A percentile compares a stretch with the other conserved stretches of the same genome.
phyloP scores from a whole-genome alignment of 2,888 invertebrate species.

The Drosophila suboccidentalis region DNA sequence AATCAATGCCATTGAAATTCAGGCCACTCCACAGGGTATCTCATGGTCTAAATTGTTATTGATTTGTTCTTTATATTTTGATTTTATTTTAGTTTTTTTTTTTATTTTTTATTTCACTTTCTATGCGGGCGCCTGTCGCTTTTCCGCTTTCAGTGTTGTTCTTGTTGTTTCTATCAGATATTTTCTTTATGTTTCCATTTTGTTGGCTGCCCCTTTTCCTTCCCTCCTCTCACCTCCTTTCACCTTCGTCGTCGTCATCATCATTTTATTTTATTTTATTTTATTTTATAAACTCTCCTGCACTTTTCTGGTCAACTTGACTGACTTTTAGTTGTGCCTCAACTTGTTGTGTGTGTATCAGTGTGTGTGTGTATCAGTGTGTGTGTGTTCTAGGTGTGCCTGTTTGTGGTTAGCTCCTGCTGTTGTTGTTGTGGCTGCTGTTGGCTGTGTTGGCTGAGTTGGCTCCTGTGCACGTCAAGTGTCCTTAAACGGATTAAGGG shows the following conservation, averaged over 20 bases:
- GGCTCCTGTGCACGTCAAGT: constrained; percentile 69
- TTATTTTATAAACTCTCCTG: constrained; percentile 78
- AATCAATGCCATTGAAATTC: background rate
- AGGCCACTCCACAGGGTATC: background rate
- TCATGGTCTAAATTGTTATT: background rate
- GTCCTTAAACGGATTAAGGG: constrained; percentile 82
- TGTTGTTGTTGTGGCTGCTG: constrained; percentile 37
- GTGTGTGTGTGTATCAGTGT: constrained; percentile 33
- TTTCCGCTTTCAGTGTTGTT: constrained; percentile 29
- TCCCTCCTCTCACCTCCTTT: background rate
- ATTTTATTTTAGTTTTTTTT: constrained; percentile 7
- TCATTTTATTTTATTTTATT: constrained; percentile 72
- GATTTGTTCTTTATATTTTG: constrained; percentile 2
- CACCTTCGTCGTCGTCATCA: constrained; percentile 30
- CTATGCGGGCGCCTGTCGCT: constrained; percentile 45
- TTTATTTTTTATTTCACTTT: constrained; percentile 54
- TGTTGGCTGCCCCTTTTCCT: constrained; percentile 2
- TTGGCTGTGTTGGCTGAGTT: constrained; percentile 28
- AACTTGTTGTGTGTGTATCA: constrained; percentile 19
- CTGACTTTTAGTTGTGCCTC: constrained; percentile 75
- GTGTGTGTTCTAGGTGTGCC: constrained; percentile 64
- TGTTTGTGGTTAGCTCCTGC: constrained; percentile 57
- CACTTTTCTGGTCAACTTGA: constrained; percentile 80
- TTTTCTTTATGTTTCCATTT: constrained; percentile 66
- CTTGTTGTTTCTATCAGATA: constrained; percentile 49